A percentile compares a stretch with the other conserved stretches of the same genome.
Evolutionary conservation across 2,113 vertebrate species (phyloP).

Genomic region (Mastomys coucha): DNA sequence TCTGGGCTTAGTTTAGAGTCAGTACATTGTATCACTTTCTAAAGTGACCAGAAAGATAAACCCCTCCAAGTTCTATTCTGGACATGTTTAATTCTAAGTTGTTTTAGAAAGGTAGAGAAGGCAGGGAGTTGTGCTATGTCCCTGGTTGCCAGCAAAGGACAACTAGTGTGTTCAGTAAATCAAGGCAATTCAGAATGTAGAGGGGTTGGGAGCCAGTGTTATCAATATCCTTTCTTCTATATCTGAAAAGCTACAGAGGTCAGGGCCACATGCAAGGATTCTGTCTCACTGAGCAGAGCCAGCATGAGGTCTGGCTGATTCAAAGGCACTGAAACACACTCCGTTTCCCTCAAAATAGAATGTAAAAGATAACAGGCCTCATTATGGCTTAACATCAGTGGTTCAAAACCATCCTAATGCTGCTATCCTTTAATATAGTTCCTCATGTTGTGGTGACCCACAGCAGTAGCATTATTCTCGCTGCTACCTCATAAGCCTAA

Average conservation of each 20-base stretch:
- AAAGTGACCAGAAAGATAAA: conserved; percentile 11
- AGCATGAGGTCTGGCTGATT: not conserved
- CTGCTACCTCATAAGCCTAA: not conserved
- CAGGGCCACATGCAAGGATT: not conserved
- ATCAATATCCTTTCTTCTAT: not conserved
- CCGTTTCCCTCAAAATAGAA: conserved; percentile 28
- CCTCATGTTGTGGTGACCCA: not conserved
- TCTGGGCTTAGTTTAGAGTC: conserved; percentile 10
- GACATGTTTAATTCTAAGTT: not conserved
- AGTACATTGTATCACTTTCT: conserved; percentile 49
- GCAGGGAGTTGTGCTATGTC: not conserved
- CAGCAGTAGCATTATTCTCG: not conserved
- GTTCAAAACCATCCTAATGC: not conserved
- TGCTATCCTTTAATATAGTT: not conserved
- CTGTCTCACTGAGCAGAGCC: not conserved
- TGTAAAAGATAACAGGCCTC: conserved; percentile 31
- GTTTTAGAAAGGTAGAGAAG: conserved; percentile 31
- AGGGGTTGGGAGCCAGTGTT: not conserved
- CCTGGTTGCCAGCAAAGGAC: not conserved
- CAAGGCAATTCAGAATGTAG: conserved; percentile 15
- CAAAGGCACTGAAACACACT: not conserved
- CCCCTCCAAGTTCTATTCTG: not conserved
- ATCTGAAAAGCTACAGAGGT: not conserved
- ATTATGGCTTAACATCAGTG: not conserved
- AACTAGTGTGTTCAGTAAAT: not conserved